phyloP scores from a whole-genome alignment of 1,140 invertebrate genomes.

The Drosophila rhopaloa region DNA sequence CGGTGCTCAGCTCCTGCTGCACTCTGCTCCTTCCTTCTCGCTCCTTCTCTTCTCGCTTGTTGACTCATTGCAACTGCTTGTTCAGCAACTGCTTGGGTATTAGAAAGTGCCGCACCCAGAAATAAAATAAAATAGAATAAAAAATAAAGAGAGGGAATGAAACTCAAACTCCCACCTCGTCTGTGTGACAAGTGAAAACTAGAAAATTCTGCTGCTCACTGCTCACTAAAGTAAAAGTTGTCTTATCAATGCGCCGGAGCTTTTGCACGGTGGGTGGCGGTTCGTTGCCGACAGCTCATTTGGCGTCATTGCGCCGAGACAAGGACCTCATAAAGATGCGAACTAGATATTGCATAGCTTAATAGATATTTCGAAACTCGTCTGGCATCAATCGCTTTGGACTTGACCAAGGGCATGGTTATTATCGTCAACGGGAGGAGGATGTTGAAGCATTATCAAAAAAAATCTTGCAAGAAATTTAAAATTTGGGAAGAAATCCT shows the following conservation, averaged over 20 bases:
- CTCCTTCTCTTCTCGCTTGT: constrained; percentile 19
- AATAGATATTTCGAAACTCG: constrained; percentile 6
- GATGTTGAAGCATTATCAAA: not conserved
- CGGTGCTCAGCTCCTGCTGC: constrained; percentile 33
- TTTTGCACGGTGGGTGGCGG: not conserved
- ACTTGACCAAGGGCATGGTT: constrained; percentile 61
- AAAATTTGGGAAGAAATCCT: no score
- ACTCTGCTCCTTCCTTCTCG: constrained; percentile 16
- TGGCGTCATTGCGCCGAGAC: constrained; percentile 37
- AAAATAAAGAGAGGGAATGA: not conserved
- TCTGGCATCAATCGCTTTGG: constrained; percentile 30
- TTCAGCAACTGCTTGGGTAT: constrained; percentile 23
- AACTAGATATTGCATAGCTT: constrained; percentile 35
- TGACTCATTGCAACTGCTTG: constrained; percentile 60
- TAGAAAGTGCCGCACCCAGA: constrained; percentile 54
- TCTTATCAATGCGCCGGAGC: constrained; percentile 35
- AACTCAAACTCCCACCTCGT: constrained; percentile 7
- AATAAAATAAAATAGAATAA: constrained; percentile 3
- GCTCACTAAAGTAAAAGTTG: constrained; percentile 73
- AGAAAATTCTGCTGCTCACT: constrained; percentile 46
- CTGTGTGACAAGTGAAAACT: constrained; percentile 78
- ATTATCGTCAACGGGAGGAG: not conserved
- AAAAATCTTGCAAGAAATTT: no score
- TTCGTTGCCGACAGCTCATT: constrained; percentile 14
- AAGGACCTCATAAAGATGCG: constrained; percentile 25